phyloP scores from a whole-genome alignment of 2,113 vertebrate genomes.

The Jacana jacana region DNA sequence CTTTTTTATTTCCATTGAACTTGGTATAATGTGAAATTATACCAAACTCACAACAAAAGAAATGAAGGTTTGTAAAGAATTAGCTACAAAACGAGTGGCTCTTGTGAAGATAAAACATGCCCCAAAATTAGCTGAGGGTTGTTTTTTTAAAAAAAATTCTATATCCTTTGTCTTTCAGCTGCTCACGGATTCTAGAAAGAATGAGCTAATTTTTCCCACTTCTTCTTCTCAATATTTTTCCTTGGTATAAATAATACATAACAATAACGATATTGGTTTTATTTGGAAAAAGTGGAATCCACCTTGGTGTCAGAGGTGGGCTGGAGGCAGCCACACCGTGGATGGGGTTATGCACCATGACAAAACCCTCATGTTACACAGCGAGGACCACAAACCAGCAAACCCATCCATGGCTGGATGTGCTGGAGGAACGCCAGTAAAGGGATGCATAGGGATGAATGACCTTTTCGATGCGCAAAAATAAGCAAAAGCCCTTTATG shows the following conservation, averaged over 20 bases:
- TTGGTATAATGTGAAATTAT: background rate
- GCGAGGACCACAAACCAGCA: fast-evolving
- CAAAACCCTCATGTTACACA: background rate
- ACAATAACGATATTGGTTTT: background rate
- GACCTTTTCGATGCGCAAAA: background rate
- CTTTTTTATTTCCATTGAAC: background rate
- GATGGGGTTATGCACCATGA: fast-evolving
- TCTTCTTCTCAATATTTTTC: background rate
- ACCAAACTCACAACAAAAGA: slow-evolving; percentile 13
- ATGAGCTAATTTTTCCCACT: slow-evolving; percentile 1
- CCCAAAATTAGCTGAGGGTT: slow-evolving; percentile 45
- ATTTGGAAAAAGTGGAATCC: background rate
- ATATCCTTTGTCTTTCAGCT: slow-evolving; percentile 16
- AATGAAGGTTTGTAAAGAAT: slow-evolving; percentile 34
- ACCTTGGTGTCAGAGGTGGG: background rate
- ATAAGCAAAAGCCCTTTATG: background rate
- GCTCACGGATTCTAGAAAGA: background rate
- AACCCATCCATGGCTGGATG: background rate
- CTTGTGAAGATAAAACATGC: slow-evolving; percentile 25
- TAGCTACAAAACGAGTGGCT: slow-evolving; percentile 1
- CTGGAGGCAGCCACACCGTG: background rate
- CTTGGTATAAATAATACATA: background rate
- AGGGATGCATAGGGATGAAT: background rate
- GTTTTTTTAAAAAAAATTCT: background rate
- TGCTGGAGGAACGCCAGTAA: background rate